Base-by-base conservation (phyloP, 2,888 invertebrate species). In the Calephelis perditalis region DNA sequence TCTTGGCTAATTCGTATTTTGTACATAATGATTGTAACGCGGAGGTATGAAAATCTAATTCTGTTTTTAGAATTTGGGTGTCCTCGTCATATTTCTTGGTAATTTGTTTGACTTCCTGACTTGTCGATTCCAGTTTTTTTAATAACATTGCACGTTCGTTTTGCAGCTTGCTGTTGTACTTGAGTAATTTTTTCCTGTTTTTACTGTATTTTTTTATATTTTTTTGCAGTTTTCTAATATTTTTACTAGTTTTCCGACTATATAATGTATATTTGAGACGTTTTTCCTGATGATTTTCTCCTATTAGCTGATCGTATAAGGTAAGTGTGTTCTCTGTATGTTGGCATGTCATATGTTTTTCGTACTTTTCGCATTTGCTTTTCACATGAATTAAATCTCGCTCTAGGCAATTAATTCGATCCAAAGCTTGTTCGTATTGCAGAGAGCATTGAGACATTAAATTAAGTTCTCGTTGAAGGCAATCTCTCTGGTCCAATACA, bases 401-500 rank as follows among this genome's bases (percentile, higher is more conserved):
- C 26, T 49, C 10, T 10, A 15, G 10, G 0, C 12, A 15, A 49
- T 26, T 49, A 15, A 49, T 49, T 26, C 4, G 9, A 49, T 26
- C 26, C 8, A 49, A 26, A 26, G 49, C 26, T 49, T 49, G 49
- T 5, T 49, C 15, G 26, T 49, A 26, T 7, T 49, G 9, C 10
- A 7, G 26, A 49, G 15, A 15, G 9, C 10, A 49, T 26, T 49
- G 47, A 4, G 26, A 12, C 5, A 26, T 12, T 15, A 26, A 49
- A 46, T 46, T 46, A 2, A 46, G 12, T 8, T 46, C n/a, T 7
- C 46, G 46, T 46, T 46, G 46, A 46, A 7, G n/a, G n/a, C 12
- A n/a, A 12, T 46, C 46, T 46, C 46, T 15, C 47, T 46, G n/a
- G 12, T 46, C n/a, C 12, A 46, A 46, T 46, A 46, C n/a, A 46